A percentile compares a stretch with the other conserved stretches of the same genome.
phyloP scores from a whole-genome alignment of 2,113 vertebrate species.

The Henicopernis longicauda region DNA sequence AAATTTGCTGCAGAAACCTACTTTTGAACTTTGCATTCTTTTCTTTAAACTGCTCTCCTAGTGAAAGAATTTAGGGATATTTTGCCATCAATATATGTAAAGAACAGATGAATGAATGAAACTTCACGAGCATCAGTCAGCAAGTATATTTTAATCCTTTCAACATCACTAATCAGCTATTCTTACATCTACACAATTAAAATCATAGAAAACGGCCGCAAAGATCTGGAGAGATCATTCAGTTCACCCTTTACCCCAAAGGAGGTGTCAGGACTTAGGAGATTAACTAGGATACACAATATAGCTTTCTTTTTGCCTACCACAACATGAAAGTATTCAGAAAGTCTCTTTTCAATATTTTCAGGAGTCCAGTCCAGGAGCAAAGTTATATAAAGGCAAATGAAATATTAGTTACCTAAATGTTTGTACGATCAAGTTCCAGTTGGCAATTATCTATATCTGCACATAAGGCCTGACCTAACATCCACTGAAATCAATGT shows the following conservation, averaged over 20 bases:
- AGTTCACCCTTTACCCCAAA: neutral
- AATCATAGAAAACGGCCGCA: neutral
- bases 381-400: neutral
- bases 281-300: neutral
- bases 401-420: neutral
- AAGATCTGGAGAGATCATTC: neutral
- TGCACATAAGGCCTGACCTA: neutral
- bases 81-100: neutral
- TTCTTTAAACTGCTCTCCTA: neutral
- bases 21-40: neutral
- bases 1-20: neutral
- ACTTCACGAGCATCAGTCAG: neutral
- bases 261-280: neutral
- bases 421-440: neutral
- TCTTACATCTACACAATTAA: neutral
- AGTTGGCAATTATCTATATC: neutral
- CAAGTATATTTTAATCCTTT: neutral
- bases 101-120: neutral
- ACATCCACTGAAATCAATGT: neutral
- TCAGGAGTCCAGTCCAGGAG: neutral
- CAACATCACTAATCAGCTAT: neutral
- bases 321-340: neutral
- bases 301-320: neutral
- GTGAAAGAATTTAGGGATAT: neutral
- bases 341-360: neutral